phyloP scores from a whole-genome alignment of 2,797 vertebrate species.

The Diceros bicornis region DNA sequence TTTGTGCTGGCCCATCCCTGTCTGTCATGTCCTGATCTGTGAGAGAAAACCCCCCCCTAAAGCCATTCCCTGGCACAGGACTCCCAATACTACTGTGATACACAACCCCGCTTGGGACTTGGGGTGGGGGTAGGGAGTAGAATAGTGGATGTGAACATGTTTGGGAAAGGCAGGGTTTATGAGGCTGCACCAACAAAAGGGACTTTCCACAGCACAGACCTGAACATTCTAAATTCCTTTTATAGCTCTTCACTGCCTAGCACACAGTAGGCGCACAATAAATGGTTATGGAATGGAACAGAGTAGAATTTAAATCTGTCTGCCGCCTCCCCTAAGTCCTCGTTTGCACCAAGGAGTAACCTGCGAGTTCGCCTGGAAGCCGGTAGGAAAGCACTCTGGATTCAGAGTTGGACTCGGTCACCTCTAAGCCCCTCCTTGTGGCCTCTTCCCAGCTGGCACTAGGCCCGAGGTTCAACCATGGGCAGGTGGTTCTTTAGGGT shows the following conservation, averaged over 20 bases:
- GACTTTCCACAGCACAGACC: constrained; percentile 27
- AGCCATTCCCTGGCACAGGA: neutral
- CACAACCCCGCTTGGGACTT: neutral
- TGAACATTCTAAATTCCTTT: constrained; percentile 39
- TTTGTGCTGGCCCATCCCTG: neutral
- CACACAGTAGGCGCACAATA: constrained; percentile 18
- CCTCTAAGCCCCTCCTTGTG: neutral
- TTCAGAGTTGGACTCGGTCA: neutral
- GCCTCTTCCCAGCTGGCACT: neutral
- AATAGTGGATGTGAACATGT: neutral
- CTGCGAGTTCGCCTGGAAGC: neutral
- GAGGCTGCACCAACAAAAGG: constrained; percentile 5
- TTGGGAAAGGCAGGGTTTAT: neutral
- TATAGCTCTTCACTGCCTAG: constrained; percentile 55
- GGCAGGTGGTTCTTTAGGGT: neutral
- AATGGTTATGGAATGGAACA: neutral
- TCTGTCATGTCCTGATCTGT: neutral
- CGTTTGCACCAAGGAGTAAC: neutral
- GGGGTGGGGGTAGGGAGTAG: neutral
- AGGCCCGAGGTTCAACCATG: neutral
- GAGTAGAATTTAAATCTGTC: neutral
- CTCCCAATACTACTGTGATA: neutral
- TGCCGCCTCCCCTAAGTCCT: neutral
- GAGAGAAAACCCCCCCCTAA: neutral
- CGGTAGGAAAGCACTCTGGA: neutral